phyloP scores from a whole-genome alignment of 2,797 vertebrate genomes.

The Artibeus jamaicensis region DNA sequence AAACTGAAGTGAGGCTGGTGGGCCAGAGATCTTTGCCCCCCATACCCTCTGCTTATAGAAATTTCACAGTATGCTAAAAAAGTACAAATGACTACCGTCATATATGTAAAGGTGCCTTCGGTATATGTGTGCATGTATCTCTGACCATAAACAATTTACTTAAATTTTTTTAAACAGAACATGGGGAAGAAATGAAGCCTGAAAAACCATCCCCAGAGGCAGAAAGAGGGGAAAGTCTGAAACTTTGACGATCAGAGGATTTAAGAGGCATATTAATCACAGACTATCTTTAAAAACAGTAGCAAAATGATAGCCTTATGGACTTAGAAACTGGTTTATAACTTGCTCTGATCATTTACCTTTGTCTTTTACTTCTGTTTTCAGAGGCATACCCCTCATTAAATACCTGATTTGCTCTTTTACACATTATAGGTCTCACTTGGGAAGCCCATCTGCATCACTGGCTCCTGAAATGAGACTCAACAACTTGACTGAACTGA shows the following conservation, averaged over 20 bases:
- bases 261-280: not conserved
- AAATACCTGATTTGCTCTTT: not conserved
- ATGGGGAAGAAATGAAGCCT: constrained; percentile 57
- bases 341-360: not conserved
- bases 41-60: not conserved
- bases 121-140: not conserved
- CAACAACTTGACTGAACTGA: not conserved
- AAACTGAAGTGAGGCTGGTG: not conserved
- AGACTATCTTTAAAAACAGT: not conserved
- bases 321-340: not conserved
- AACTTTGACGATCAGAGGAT: not conserved
- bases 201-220: constrained; percentile 33
- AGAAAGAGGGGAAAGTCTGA: constrained; percentile 38
- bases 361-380: not conserved
- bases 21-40: not conserved
- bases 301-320: not conserved
- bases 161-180: constrained; percentile 24
- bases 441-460: not conserved
- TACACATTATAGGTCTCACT: not conserved
- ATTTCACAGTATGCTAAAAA: not conserved
- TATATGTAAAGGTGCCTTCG: not conserved
- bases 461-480: not conserved
- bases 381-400: not conserved
- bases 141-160: constrained; percentile 24
- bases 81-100: not conserved